Evolutionary conservation across 2,888 invertebrate species (phyloP).

Genomic region (Liodrosophila aerea): DNA sequence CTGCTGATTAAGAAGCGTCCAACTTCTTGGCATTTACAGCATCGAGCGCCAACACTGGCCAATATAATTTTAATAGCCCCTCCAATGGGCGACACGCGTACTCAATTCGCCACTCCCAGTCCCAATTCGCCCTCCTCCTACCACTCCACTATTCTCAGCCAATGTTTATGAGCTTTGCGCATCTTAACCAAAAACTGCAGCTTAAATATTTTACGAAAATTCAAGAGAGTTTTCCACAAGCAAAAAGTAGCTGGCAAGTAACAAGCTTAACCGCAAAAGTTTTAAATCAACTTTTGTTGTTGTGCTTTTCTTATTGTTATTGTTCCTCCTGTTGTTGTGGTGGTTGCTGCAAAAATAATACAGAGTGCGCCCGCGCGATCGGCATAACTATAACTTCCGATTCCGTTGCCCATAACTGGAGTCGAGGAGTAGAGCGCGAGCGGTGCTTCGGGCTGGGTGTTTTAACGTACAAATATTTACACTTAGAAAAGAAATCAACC

Average conservation of each 20-base stretch:
- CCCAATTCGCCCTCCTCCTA: neutral
- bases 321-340: constrained; percentile 17
- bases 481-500: too few species aligned
- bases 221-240: constrained; percentile 32
- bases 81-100: constrained; percentile 56
- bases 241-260: constrained; percentile 72
- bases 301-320: constrained; percentile 24
- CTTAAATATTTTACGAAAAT: constrained; percentile 59
- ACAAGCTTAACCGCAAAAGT: constrained; percentile 74
- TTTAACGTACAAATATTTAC: too few species aligned
- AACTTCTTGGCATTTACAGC: constrained; percentile 60
- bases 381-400: constrained; percentile 76
- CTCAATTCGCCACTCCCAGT: neutral
- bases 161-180: constrained; percentile 47
- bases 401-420: constrained; percentile 46
- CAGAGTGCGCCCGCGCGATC: constrained; percentile 59
- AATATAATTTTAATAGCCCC: constrained; percentile 65
- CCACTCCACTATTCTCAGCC: neutral
- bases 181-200: constrained; percentile 49
- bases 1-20: constrained; percentile 65
- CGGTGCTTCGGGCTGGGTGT: neutral
- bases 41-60: constrained; percentile 28
- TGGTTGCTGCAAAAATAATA: constrained; percentile 50
- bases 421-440: constrained; percentile 3
- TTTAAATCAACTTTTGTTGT: constrained; percentile 72